phyloP scores from a whole-genome alignment of 2,888 invertebrate species.

The Lasioglossum zephyrum region DNA sequence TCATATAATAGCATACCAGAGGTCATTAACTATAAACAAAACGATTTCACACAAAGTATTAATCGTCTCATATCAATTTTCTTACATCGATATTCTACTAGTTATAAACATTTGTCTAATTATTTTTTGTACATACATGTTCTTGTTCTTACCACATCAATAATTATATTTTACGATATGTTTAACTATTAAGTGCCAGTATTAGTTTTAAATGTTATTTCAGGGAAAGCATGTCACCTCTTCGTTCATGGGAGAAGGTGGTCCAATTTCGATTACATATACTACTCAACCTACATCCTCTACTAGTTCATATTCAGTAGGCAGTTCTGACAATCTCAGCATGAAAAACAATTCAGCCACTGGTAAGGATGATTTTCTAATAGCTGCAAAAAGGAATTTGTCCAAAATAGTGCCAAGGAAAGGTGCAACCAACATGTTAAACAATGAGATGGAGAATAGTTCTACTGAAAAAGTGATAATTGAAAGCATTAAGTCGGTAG shows the following conservation, averaged over 20 bases:
- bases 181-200: neutral
- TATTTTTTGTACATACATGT: neutral
- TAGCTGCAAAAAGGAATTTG: constrained; percentile 25
- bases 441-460: constrained; percentile 13
- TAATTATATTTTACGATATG: no score
- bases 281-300: constrained; percentile 1
- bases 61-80: neutral
- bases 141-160: no score
- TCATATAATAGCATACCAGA: neutral
- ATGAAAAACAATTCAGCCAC: neutral
- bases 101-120: neutral
- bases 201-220: constrained; percentile 23
- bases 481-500: constrained; percentile 2
- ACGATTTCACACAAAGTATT: neutral
- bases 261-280: constrained; percentile 51
- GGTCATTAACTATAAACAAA: neutral
- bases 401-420: constrained; percentile 62
- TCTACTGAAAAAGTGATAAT: neutral
- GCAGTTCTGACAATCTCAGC: neutral
- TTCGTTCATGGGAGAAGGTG: constrained; percentile 63
- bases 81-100: neutral
- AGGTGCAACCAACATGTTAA: constrained; percentile 32
- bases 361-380: constrained; percentile 14
- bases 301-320: constrained; percentile 13
- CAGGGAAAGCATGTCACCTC: constrained; percentile 33